Evolutionary conservation across 2,888 invertebrate species (phyloP).

Genomic region (Dascillus cervinus): DNA sequence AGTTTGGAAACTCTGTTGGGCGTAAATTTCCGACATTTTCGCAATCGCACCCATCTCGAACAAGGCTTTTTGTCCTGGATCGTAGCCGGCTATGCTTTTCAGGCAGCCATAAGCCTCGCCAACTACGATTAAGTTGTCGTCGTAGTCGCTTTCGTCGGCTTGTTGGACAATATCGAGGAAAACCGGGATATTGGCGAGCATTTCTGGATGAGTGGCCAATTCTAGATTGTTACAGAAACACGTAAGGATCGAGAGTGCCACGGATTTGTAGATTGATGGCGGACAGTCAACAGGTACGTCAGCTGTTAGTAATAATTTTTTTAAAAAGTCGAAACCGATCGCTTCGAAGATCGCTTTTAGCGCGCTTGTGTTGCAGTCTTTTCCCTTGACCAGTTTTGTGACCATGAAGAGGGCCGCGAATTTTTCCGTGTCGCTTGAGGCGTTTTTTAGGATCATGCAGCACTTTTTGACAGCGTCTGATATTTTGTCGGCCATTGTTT

Average conservation of each 20-base stretch:
- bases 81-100: slow-evolving; percentile 70
- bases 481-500: slow-evolving; percentile 44
- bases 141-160: slow-evolving; percentile 76
- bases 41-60: slow-evolving; percentile 70
- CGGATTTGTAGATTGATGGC: slow-evolving; percentile 82
- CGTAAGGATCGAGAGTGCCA: slow-evolving; percentile 80
- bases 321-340: slow-evolving; percentile 80
- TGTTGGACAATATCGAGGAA: slow-evolving; percentile 77
- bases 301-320: slow-evolving; percentile 67
- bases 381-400: slow-evolving; percentile 79
- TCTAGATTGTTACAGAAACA: slow-evolving; percentile 78
- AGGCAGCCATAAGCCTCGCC: slow-evolving; percentile 81
- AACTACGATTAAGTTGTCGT: slow-evolving; percentile 78
- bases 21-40: slow-evolving; percentile 79
- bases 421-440: slow-evolving; percentile 81
- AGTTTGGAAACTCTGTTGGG: slow-evolving; percentile 81
- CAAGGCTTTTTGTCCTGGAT: slow-evolving; percentile 72
- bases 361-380: slow-evolving; percentile 60
- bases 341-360: slow-evolving; percentile 80
- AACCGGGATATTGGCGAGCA: slow-evolving; percentile 75
- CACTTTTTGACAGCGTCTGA: slow-evolving; percentile 82
- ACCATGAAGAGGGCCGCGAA: slow-evolving; percentile 89
- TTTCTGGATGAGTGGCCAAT: slow-evolving; percentile 73
- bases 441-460: slow-evolving; percentile 68
- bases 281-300: slow-evolving; percentile 82